phyloP scores from a whole-genome alignment of 2,113 vertebrate species.

The Podocnemis expansa region DNA sequence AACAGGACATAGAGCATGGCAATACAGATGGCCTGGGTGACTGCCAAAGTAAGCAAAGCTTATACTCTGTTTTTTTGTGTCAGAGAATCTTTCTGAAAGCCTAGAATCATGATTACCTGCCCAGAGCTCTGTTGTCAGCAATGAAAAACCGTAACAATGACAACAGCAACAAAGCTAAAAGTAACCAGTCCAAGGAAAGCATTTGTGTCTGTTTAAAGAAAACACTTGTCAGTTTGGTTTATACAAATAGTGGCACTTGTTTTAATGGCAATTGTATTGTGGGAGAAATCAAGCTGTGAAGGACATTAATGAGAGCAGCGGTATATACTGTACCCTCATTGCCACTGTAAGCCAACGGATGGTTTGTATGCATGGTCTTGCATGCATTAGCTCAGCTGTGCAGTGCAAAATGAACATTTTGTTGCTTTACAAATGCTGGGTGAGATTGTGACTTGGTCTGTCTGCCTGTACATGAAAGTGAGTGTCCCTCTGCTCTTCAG shows the following conservation, averaged over 20 bases:
- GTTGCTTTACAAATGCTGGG: neutral
- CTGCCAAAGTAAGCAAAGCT: slow-evolving; percentile 98
- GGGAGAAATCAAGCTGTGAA: slow-evolving; percentile 11
- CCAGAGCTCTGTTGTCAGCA: neutral
- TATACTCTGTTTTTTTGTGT: slow-evolving; percentile 73
- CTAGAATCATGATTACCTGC: slow-evolving; percentile 28
- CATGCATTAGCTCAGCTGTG: neutral
- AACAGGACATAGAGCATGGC: slow-evolving; percentile 96
- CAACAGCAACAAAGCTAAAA: slow-evolving; percentile 29
- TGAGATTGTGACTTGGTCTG: neutral
- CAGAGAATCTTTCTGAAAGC: slow-evolving; percentile 59
- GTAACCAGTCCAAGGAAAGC: neutral
- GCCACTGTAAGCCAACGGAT: slow-evolving; percentile 16
- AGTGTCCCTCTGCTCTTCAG: neutral
- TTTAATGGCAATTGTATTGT: slow-evolving; percentile 9
- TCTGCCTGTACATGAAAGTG: neutral
- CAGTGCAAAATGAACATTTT: neutral
- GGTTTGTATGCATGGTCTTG: neutral
- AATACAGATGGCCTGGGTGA: slow-evolving; percentile 99
- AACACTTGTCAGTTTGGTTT: neutral
- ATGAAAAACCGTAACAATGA: neutral
- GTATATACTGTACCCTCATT: neutral
- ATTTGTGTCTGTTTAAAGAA: neutral
- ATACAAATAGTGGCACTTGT: neutral
- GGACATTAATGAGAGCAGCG: slow-evolving; percentile 28